A percentile compares a stretch with the other conserved stretches of the same genome.
Evolutionary conservation across 2,113 vertebrate species (phyloP).

Genomic region (Pogona vitticeps): DNA sequence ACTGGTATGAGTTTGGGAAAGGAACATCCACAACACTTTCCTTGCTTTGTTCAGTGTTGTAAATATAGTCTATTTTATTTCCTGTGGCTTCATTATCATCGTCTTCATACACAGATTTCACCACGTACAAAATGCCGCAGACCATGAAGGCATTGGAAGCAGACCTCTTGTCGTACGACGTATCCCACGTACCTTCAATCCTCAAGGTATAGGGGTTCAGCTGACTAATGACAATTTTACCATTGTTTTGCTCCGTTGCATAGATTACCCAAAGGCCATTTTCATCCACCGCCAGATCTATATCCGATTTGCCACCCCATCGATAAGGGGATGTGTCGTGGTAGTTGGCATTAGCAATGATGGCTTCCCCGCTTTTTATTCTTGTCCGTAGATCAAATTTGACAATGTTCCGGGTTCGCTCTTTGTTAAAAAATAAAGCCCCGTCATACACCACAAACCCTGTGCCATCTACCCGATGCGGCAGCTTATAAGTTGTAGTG

Average conservation of each 20-base stretch:
- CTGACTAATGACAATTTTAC: slow-evolving; percentile 96
- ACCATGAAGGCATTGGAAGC: slow-evolving; percentile 99
- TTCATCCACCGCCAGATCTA: slow-evolving; percentile 96
- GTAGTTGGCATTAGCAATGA: slow-evolving; percentile 97
- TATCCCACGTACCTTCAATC: slow-evolving; percentile 98
- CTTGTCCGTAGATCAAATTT: slow-evolving; percentile 96
- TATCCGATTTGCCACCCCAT: slow-evolving; percentile 98
- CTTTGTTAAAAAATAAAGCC: slow-evolving; percentile 98
- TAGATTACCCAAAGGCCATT: slow-evolving; percentile 99
- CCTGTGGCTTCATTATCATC: slow-evolving; percentile 97
- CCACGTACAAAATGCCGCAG: slow-evolving; percentile 96
- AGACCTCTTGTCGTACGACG: slow-evolving; percentile 95
- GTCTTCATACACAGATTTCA: slow-evolving; percentile 96
- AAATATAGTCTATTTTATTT: slow-evolving; percentile 99
- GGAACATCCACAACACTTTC: slow-evolving; percentile 93
- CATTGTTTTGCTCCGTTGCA: slow-evolving; percentile 98
- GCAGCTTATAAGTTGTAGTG: slow-evolving; percentile 96
- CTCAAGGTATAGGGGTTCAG: slow-evolving; percentile 95
- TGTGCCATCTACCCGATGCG: slow-evolving; percentile 94
- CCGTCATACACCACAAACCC: slow-evolving; percentile 98
- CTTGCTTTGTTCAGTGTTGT: slow-evolving; percentile 96
- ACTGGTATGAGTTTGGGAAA: slow-evolving; percentile 98
- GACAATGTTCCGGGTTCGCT: slow-evolving; percentile 96
- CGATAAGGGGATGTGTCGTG: slow-evolving; percentile 98
- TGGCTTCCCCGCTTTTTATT: slow-evolving; percentile 98